Evolutionary conservation across 2,888 invertebrate genomes (phyloP).

Genomic region (Erebia ligea): DNA sequence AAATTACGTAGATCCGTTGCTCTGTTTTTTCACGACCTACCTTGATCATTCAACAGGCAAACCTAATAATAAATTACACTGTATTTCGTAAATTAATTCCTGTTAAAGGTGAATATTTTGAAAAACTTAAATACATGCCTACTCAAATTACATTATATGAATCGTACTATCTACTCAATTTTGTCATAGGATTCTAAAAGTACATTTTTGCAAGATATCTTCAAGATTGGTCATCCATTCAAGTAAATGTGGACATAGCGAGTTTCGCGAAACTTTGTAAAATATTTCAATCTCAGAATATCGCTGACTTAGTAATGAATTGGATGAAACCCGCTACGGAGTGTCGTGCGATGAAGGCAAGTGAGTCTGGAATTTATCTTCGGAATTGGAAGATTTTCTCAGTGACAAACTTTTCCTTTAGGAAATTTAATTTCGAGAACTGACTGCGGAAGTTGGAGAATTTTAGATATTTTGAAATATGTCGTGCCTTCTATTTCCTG

Average conservation of each 20-base stretch:
- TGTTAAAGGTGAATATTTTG: no score
- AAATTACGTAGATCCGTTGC: no score
- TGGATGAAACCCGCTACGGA: constrained; percentile 45
- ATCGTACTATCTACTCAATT: no score
- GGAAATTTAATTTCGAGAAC: constrained; percentile 4
- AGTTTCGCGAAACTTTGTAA: constrained; percentile 16
- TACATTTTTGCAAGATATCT: background rate
- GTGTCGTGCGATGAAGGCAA: constrained; percentile 39
- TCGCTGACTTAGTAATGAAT: constrained; percentile 31
- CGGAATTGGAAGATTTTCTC: constrained; percentile 25
- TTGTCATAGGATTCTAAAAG: background rate
- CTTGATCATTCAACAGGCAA: no score
- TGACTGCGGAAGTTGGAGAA: background rate
- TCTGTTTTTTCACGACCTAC: no score
- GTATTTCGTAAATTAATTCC: no score
- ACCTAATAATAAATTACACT: no score
- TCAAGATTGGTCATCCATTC: constrained; percentile 4
- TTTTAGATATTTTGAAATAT: background rate
- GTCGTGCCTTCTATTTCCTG: no score
- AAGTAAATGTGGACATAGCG: constrained; percentile 8
- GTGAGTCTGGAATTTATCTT: constrained; percentile 16
- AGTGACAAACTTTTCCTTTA: constrained; percentile 3
- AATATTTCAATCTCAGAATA: constrained; percentile 31
- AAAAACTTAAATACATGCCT: no score
- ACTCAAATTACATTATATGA: no score